phyloP scores from a whole-genome alignment of 2,888 invertebrate species.

The Baccha elongata region DNA sequence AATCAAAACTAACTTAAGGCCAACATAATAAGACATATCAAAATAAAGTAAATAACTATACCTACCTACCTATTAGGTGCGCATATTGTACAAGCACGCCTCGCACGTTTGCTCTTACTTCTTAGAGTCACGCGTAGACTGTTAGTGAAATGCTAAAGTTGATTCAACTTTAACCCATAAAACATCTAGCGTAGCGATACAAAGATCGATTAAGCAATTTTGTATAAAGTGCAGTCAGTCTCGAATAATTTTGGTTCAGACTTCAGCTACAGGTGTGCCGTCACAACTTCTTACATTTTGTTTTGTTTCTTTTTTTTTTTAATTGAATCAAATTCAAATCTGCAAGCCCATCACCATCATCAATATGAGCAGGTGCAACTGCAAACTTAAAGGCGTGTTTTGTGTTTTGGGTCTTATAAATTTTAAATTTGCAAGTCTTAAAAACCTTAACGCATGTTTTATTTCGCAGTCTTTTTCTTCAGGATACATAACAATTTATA shows the following conservation, averaged over 20 bases:
- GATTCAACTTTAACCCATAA: slow-evolving; percentile 48
- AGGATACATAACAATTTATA: slow-evolving; percentile 17
- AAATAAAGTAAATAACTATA: slow-evolving; percentile 6
- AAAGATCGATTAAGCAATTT: slow-evolving; percentile 51
- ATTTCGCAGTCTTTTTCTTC: slow-evolving; percentile 25
- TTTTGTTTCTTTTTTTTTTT: slow-evolving; percentile 17
- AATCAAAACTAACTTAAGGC: slow-evolving; percentile 42
- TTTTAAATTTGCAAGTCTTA: slow-evolving; percentile 38
- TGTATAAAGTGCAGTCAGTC: slow-evolving; percentile 55
- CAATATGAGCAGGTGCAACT: slow-evolving; percentile 46
- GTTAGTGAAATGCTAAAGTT: slow-evolving; percentile 49
- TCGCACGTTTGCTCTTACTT: slow-evolving; percentile 39
- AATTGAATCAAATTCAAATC: slow-evolving; percentile 45
- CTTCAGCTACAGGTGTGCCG: no score
- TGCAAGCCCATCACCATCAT: slow-evolving; percentile 1
- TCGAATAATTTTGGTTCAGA: neutral
- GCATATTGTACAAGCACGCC: slow-evolving; percentile 24
- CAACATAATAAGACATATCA: neutral
- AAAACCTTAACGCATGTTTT: slow-evolving; percentile 7
- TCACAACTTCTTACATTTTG: no score
- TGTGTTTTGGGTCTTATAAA: slow-evolving; percentile 6
- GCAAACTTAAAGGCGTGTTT: slow-evolving; percentile 26
- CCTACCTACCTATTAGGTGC: slow-evolving; percentile 50
- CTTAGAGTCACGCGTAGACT: slow-evolving; percentile 48
- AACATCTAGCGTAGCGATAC: slow-evolving; percentile 50